Conservation (phyloP, 2,797 vertebrate genomes). For the Dallia pectoralis region DNA sequence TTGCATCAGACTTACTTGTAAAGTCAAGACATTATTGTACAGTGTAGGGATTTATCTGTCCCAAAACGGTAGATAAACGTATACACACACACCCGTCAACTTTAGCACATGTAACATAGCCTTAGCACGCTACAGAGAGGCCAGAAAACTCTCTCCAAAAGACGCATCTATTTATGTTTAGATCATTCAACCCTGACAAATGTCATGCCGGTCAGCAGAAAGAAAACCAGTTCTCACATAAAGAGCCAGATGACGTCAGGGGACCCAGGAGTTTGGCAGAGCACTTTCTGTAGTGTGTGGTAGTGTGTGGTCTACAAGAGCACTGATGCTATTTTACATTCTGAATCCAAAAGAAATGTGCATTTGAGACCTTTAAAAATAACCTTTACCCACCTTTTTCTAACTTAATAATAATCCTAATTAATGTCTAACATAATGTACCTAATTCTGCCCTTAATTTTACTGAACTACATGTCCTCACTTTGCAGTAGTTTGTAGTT, state of each 20-base stretch:
- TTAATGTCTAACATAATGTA: too few relatives aligned
- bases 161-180: slow-evolving; percentile 46
- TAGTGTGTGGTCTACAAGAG: slow-evolving; percentile 60
- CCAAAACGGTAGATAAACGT: too few relatives aligned
- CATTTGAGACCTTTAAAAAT: slow-evolving; percentile 26
- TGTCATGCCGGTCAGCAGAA: slow-evolving; percentile 38
- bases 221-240: slow-evolving; percentile 52
- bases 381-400: too few relatives aligned
- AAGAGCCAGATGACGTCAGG: slow-evolving; percentile 57
- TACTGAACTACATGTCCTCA: too few relatives aligned
- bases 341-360: slow-evolving; percentile 49
- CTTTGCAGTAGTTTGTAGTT: too few relatives aligned
- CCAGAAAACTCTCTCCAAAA: slow-evolving; percentile 4
- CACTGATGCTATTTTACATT: slow-evolving; percentile 58
- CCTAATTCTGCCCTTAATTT: too few relatives aligned
- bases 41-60: too few relatives aligned
- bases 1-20: too few relatives aligned
- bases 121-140: slow-evolving; percentile 4
- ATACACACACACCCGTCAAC: too few relatives aligned
- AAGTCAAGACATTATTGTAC: too few relatives aligned
- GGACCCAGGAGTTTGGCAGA: slow-evolving; percentile 36
- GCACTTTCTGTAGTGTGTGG: slow-evolving; percentile 61
- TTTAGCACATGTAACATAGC: slow-evolving; percentile 10
- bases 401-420: too few relatives aligned
- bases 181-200: slow-evolving; percentile 52